Conservation (phyloP, 2,888 invertebrate genomes). For the Sphaerophoria taeniata region DNA sequence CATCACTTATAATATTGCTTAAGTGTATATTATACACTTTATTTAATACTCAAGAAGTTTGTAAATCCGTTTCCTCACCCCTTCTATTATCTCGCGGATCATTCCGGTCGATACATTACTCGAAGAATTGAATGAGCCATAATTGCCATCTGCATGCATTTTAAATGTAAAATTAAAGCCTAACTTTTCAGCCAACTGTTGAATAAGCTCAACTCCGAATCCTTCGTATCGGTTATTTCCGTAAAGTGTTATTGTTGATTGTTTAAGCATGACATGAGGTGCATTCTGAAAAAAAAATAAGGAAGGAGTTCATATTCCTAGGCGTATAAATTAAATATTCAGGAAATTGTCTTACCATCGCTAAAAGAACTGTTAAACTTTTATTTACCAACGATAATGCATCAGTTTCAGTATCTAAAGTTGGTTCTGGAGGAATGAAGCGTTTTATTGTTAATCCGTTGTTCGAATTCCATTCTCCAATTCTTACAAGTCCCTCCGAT, state of each 20-base stretch:
- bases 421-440: constrained; percentile 79
- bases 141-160: constrained; percentile 89
- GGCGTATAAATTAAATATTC: not conserved
- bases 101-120: constrained; percentile 92
- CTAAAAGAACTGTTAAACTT: constrained; percentile 88
- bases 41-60: too few relatives aligned
- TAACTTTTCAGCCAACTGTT: constrained; percentile 89
- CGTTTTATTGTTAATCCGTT: constrained; percentile 85
- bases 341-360: constrained; percentile 84
- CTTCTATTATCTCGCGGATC: constrained; percentile 92
- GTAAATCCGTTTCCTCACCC: constrained; percentile 76
- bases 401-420: constrained; percentile 84
- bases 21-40: too few relatives aligned
- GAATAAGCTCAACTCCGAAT: constrained; percentile 93
- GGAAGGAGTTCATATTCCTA: too few relatives aligned
- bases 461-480: constrained; percentile 88
- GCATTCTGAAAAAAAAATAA: constrained; percentile 85
- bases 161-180: constrained; percentile 93
- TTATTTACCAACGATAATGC: constrained; percentile 88
- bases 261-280: constrained; percentile 94
- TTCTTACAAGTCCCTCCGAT: constrained; percentile 86
- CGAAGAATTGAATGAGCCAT: constrained; percentile 87
- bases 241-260: constrained; percentile 85
- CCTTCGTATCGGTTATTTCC: constrained; percentile 94
- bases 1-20: too few relatives aligned